phyloP scores from a whole-genome alignment of 2,797 vertebrate species.

The Chelon labrosus region DNA sequence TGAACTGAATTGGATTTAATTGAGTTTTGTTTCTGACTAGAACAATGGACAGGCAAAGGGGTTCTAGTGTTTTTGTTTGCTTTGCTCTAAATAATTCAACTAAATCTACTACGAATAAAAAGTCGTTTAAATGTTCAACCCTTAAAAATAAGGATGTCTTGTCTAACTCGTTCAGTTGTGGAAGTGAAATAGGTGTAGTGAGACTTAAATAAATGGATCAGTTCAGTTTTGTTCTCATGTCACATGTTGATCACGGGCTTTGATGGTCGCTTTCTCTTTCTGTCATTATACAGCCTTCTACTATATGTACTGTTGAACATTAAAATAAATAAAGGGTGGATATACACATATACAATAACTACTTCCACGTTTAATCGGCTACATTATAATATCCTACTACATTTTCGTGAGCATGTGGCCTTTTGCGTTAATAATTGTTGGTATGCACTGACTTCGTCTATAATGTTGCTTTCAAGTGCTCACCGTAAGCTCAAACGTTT shows the following conservation, averaged over 20 bases:
- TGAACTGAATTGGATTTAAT: too few species aligned
- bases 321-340: conserved; percentile 5
- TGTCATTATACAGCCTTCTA: background rate
- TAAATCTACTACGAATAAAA: too few species aligned
- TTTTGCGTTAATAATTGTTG: conserved; percentile 20
- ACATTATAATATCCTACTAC: background rate
- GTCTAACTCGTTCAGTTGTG: background rate
- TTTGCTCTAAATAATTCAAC: background rate
- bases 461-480: conserved; percentile 51
- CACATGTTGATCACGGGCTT: conserved; percentile 72
- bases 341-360: background rate
- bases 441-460: conserved; percentile 19
- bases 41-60: too few species aligned
- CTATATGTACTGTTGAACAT: conserved; percentile 3
- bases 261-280: background rate
- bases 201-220: background rate
- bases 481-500: background rate
- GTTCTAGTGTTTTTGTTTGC: background rate
- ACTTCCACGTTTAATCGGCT: background rate
- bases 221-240: conserved; percentile 19
- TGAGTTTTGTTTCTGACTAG: too few species aligned
- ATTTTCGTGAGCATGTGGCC: background rate
- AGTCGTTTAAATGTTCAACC: background rate
- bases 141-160: background rate
- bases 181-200: background rate